These are phyloP conservation scores for Noctuana brunneofusca DNA, from an alignment of 2,888 invertebrate genomes.

Conservation along the genomic window DNA sequence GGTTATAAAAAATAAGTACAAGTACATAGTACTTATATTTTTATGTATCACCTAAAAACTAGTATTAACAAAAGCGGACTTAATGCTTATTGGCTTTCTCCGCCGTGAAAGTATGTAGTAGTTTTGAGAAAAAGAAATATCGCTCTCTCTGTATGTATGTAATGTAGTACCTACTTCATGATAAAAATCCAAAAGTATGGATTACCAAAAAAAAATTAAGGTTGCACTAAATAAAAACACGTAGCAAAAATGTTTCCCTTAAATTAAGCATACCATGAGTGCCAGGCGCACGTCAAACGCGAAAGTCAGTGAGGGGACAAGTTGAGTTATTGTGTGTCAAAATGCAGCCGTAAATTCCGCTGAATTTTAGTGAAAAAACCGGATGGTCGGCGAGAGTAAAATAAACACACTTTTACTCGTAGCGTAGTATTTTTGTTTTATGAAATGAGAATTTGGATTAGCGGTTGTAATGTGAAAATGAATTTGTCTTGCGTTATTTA, in stretches of 20 bases:
- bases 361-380: conserved; percentile 26
- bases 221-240: not conserved
- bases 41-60: no score
- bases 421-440: not conserved
- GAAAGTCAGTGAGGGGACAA: conserved; percentile 25
- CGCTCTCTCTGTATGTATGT: no score
- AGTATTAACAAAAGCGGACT: no score
- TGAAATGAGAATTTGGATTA: conserved; percentile 1
- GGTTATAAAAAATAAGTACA: no score
- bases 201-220: no score
- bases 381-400: conserved; percentile 1
- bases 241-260: not conserved
- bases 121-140: no score
- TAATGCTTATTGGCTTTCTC: no score
- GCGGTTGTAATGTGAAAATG: conserved; percentile 1
- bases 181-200: no score
- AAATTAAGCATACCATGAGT: not conserved
- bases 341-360: conserved; percentile 29
- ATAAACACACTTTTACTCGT: not conserved
- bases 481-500: not conserved
- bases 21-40: no score
- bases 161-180: no score
- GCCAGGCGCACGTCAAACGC: conserved; percentile 25
- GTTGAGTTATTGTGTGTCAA: conserved; percentile 34
- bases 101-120: no score